A percentile compares a stretch with the other conserved stretches of the same genome.
Conservation (phyloP, 1,140 invertebrate species). For the Brachionus calyciflorus region DNA sequence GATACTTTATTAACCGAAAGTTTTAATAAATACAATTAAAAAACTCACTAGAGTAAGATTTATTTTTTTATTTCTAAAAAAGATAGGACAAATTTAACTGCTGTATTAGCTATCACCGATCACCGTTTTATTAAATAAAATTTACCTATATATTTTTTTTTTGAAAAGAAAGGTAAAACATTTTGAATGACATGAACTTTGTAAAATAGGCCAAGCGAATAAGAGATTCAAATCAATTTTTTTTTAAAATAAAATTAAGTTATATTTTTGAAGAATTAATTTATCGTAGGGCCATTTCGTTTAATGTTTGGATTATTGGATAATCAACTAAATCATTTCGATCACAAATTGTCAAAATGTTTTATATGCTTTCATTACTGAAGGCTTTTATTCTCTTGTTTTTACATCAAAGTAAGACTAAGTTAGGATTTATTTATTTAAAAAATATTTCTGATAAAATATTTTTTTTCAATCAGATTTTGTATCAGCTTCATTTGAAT, state of each 20-base stretch:
- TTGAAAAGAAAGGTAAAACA: not conserved
- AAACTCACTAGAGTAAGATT: too few species aligned
- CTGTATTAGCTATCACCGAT: not conserved
- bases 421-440: not conserved
- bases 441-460: not conserved
- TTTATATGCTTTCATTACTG: too few species aligned
- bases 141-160: constrained; percentile 34
- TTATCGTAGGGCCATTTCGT: too few species aligned
- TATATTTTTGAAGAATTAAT: too few species aligned
- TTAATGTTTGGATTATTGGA: too few species aligned
- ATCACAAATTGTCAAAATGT: too few species aligned
- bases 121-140: not conserved
- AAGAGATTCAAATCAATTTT: not conserved
- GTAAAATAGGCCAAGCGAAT: constrained; percentile 30
- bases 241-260: not conserved
- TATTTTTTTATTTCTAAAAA: too few species aligned
- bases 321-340: too few species aligned
- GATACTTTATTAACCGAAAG: too few species aligned
- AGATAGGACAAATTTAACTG: constrained; percentile 25
- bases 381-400: too few species aligned
- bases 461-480: not conserved
- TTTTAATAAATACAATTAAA: not conserved
- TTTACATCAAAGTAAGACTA: too few species aligned
- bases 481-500: constrained; percentile 8
- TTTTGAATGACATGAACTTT: constrained; percentile 37